Evolutionary conservation across 2,113 vertebrate species (phyloP).

Genomic region (Nothocercus julius): DNA sequence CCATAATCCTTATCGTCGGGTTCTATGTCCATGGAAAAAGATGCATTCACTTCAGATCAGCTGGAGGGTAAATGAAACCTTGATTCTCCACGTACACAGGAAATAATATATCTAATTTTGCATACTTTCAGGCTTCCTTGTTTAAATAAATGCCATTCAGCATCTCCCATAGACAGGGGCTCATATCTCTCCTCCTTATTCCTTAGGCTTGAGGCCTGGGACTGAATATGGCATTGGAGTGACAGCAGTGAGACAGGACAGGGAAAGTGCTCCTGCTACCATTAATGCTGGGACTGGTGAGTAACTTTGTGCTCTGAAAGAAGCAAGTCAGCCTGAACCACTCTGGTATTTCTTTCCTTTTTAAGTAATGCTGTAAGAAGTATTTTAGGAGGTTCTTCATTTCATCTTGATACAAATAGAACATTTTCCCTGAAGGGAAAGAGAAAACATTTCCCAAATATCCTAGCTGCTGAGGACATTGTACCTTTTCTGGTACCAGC

Average conservation of each 20-base stretch:
- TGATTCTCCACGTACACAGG: neutral
- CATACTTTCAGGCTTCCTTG: neutral
- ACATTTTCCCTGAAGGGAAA: neutral
- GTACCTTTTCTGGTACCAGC: neutral
- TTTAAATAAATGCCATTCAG: neutral
- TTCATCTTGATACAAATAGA: neutral
- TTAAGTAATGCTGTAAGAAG: neutral
- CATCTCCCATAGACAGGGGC: neutral
- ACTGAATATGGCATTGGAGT: constrained; percentile 97
- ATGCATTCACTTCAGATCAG: neutral
- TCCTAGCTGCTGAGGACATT: neutral
- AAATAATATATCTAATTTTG: neutral
- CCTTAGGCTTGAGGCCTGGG: constrained; percentile 89
- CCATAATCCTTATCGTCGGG: neutral
- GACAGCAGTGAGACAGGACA: constrained; percentile 90
- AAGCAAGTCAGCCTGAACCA: neutral
- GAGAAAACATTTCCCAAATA: neutral
- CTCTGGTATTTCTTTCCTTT: neutral
- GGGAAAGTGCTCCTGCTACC: constrained; percentile 90
- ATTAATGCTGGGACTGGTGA: constrained; percentile 95
- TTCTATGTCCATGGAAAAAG: neutral
- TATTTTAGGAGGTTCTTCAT: neutral
- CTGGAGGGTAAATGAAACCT: neutral
- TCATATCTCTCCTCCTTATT: neutral
- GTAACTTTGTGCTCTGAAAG: neutral